Conservation (phyloP, 2,113 vertebrate species). For the Felis chaus region DNA sequence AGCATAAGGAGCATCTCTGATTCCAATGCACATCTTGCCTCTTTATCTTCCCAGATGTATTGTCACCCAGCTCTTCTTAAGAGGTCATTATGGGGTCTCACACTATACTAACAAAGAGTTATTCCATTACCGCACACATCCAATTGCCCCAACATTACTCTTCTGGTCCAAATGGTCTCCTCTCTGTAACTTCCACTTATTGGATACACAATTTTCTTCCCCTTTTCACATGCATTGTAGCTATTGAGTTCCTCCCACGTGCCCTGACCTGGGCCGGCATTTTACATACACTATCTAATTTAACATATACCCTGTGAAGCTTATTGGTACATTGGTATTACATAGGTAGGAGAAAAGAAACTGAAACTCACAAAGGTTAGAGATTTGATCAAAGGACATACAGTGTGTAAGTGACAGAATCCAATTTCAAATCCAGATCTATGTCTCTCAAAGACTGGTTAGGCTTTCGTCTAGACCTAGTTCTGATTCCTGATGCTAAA, state of each 20-base stretch:
- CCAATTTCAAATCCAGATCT: neutral
- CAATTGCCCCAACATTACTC: neutral
- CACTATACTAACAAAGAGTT: neutral
- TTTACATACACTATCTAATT: neutral
- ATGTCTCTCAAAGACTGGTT: neutral
- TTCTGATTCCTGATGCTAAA: neutral
- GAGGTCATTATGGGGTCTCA: no score
- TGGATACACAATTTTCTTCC: neutral
- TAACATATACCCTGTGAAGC: neutral
- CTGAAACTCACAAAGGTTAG: neutral
- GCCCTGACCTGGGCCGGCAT: neutral
- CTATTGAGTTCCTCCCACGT: neutral
- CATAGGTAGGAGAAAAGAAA: neutral
- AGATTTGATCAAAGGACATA: neutral
- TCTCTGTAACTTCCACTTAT: neutral
- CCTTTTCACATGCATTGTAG: neutral
- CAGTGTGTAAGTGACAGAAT: neutral
- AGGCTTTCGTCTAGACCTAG: neutral
- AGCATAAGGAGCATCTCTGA: neutral
- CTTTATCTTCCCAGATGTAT: neutral
- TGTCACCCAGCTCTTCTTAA: neutral
- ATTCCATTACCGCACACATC: neutral
- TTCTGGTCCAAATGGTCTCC: neutral
- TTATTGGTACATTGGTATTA: neutral
- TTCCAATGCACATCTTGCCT: neutral